A percentile compares a stretch with the other conserved stretches of the same genome.
phyloP scores from a whole-genome alignment of 2,113 vertebrate genomes.

The Myrmecobius fasciatus region DNA sequence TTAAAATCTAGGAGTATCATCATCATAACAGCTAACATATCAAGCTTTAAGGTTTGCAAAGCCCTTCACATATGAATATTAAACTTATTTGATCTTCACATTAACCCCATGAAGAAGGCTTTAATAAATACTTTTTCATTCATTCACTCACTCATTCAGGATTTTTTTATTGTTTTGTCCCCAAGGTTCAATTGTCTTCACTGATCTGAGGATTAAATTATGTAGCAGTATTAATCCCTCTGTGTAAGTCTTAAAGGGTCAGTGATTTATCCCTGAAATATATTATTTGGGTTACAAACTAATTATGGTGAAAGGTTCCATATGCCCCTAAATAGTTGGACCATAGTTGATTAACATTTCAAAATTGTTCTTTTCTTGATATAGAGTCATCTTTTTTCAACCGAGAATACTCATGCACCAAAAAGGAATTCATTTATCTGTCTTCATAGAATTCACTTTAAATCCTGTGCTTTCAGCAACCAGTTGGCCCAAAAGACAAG shows the following conservation, averaged over 20 bases:
- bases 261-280: slow-evolving; percentile 73
- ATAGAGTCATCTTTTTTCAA: slow-evolving; percentile 27
- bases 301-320: slow-evolving; percentile 70
- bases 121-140: background rate
- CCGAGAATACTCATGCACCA: background rate
- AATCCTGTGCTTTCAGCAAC: slow-evolving; percentile 24
- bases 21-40: background rate
- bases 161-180: background rate
- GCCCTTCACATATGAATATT: background rate
- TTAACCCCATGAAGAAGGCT: background rate
- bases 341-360: slow-evolving; percentile 66
- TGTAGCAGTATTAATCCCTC: slow-evolving; percentile 56
- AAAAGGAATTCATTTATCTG: slow-evolving; percentile 52
- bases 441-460: slow-evolving; percentile 22
- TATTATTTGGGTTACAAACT: slow-evolving; percentile 75
- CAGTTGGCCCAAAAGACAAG: background rate
- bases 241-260: slow-evolving; percentile 53
- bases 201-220: slow-evolving; percentile 69
- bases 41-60: background rate
- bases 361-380: slow-evolving; percentile 46
- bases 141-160: background rate
- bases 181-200: slow-evolving; percentile 63
- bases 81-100: background rate
- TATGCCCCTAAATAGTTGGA: slow-evolving; percentile 53
- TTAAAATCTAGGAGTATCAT: slow-evolving; percentile 46